phyloP scores from a whole-genome alignment of 2,113 vertebrate species.

The Hemiscyllium ocellatum region DNA sequence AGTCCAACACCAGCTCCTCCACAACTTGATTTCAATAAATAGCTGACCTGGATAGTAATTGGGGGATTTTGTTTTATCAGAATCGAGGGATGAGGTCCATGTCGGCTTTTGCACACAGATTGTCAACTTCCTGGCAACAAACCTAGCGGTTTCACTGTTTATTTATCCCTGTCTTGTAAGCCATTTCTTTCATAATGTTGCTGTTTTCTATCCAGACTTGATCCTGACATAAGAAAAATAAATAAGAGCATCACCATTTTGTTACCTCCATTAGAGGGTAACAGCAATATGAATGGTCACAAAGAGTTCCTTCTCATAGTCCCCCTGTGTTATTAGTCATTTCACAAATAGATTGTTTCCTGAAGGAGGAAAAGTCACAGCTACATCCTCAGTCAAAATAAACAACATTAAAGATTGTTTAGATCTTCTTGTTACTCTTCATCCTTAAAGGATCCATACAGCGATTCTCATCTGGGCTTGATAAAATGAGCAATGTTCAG shows the following conservation, averaged over 20 bases:
- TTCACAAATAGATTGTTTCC: conserved; percentile 14
- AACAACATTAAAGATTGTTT: conserved; percentile 28
- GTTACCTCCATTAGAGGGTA: neutral
- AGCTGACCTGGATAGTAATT: neutral
- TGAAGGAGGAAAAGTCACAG: conserved; percentile 8
- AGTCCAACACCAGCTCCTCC: no score
- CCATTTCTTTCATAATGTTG: neutral
- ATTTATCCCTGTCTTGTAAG: neutral
- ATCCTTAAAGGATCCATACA: neutral
- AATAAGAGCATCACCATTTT: conserved; percentile 11
- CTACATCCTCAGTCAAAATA: conserved; percentile 17
- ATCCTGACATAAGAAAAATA: neutral
- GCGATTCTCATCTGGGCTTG: neutral
- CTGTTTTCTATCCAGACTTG: neutral
- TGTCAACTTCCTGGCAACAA: neutral
- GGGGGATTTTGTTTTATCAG: neutral
- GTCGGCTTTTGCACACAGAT: neutral
- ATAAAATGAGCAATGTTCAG: neutral
- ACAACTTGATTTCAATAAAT: neutral
- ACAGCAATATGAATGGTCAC: neutral
- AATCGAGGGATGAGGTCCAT: neutral
- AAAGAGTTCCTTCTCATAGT: conserved; percentile 9
- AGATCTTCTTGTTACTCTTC: neutral
- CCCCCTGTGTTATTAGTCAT: neutral
- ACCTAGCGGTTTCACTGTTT: neutral